phyloP scores from a whole-genome alignment of 2,113 vertebrate genomes.

The Varanus komodoensis region DNA sequence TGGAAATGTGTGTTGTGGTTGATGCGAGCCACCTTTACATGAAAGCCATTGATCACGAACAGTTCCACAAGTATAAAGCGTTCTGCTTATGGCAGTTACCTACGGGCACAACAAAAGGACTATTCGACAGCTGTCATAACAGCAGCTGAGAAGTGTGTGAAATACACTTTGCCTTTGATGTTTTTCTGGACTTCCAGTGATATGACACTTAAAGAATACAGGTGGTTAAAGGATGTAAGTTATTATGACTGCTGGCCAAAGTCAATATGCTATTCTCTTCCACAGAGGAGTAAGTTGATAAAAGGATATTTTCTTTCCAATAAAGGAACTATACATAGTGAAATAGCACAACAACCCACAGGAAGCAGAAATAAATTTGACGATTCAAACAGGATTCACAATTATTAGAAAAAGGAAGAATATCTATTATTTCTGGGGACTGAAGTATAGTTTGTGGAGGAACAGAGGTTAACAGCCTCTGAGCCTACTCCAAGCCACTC shows the following conservation, averaged over 20 bases:
- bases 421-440: background rate
- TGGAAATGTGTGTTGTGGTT: background rate
- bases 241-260: background rate
- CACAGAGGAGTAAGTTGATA: background rate
- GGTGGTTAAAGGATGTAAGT: background rate
- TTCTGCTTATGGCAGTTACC: conserved; percentile 34
- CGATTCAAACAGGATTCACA: background rate
- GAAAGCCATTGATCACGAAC: conserved; percentile 32
- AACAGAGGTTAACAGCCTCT: no score
- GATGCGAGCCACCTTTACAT: conserved; percentile 36
- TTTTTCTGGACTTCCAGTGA: conserved; percentile 40
- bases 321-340: background rate
- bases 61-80: background rate
- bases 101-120: conserved; percentile 59
- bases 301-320: background rate
- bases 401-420: no score
- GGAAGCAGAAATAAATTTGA: background rate
- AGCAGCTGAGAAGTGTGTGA: conserved; percentile 47
- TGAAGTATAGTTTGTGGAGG: no score
- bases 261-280: conserved; percentile 14
- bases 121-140: conserved; percentile 39
- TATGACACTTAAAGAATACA: conserved; percentile 33
- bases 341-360: background rate
- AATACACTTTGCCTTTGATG: conserved; percentile 51
- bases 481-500: background rate